These are phyloP conservation scores for Arremon aurantiirostris DNA, from an alignment of 2,797 vertebrate species.

Conservation along the genomic window DNA sequence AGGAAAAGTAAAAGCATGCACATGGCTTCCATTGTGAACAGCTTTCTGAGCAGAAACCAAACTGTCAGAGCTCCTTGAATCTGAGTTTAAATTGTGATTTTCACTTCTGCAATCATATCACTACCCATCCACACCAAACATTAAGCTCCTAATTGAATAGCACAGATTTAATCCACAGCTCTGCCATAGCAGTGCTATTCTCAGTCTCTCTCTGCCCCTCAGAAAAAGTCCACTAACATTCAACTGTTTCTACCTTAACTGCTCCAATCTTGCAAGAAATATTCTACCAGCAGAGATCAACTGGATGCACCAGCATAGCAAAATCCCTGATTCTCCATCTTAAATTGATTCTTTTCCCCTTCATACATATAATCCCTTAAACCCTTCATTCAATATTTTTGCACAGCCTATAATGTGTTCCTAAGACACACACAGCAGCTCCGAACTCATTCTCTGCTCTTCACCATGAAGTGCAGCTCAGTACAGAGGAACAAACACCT, in stretches of 20 bases:
- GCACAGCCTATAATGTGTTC: background rate
- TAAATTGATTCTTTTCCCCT: slow-evolving; percentile 3
- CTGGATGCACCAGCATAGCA: background rate
- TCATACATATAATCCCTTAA: background rate
- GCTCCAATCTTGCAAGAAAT: background rate
- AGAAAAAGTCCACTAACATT: background rate
- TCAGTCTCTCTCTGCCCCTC: background rate
- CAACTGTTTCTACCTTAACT: background rate
- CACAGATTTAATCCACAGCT: background rate
- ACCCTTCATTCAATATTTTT: background rate
- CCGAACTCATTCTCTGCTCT: background rate
- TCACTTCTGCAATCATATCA: background rate
- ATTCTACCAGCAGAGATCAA: background rate
- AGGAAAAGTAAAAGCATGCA: background rate
- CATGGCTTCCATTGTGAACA: background rate
- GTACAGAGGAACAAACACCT: background rate
- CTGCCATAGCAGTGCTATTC: background rate
- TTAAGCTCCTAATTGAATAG: background rate
- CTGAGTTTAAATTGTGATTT: background rate
- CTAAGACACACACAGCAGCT: background rate
- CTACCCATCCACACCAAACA: background rate
- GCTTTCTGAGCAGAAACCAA: background rate
- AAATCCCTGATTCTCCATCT: background rate
- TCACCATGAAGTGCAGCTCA: background rate
- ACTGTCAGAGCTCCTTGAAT: background rate